phyloP scores from a whole-genome alignment of 2,888 invertebrate genomes.

The Zelleria hepariella region DNA sequence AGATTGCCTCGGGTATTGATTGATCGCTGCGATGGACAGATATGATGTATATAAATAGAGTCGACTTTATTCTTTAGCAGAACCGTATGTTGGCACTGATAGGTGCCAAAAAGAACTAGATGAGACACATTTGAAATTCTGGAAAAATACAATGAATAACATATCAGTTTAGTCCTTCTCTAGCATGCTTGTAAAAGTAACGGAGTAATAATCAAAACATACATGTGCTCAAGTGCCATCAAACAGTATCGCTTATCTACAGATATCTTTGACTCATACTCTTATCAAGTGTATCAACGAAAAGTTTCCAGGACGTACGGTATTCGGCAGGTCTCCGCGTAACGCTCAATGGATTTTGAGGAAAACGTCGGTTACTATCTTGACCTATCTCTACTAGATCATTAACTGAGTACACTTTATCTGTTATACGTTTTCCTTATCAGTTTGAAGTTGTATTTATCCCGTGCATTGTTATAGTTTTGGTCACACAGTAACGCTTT shows the following conservation, averaged over 20 bases:
- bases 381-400: not conserved
- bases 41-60: not conserved
- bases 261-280: not conserved
- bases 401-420: not conserved
- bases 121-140: too few species aligned
- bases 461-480: not conserved
- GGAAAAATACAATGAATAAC: too few species aligned
- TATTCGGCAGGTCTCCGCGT: not conserved
- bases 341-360: not conserved
- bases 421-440: not conserved
- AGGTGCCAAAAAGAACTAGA: too few species aligned
- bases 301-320: not conserved
- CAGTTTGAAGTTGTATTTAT: not conserved
- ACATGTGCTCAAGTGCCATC: too few species aligned
- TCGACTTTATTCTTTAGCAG: not conserved
- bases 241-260: too few species aligned
- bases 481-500: too few species aligned
- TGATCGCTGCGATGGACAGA: not conserved
- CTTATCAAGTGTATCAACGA: not conserved
- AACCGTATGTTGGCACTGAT: too few species aligned
- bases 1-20: not conserved
- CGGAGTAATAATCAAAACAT: too few species aligned
- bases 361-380: not conserved
- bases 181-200: too few species aligned
- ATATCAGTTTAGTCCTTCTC: too few species aligned